Conservation (phyloP, 2,113 vertebrate species). For the Thunnus thynnus region DNA sequence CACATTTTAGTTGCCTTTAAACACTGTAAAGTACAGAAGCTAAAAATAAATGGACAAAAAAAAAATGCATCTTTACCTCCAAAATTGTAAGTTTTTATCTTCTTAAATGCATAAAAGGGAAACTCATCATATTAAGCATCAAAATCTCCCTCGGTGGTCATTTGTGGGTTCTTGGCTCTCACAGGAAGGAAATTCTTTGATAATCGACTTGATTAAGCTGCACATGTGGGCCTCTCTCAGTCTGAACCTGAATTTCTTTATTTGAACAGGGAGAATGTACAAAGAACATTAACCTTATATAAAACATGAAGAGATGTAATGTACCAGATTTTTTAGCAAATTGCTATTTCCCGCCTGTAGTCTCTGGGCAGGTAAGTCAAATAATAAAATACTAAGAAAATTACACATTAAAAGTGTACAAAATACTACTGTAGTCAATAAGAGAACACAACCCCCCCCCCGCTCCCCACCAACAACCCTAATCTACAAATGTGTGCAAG, state of each 20-base stretch:
- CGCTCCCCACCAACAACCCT: no score
- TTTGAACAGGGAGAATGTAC: no score
- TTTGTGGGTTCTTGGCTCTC: conserved; percentile 34
- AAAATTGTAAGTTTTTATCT: neutral
- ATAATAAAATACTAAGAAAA: no score
- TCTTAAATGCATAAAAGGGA: conserved; percentile 30
- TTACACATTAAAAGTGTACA: no score
- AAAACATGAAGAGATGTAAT: no score
- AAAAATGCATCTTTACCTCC: neutral
- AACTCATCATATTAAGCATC: neutral
- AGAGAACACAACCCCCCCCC: no score
- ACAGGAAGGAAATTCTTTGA: conserved; percentile 49
- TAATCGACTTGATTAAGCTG: conserved; percentile 58
- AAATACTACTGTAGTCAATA: no score
- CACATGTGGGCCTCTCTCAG: conserved; percentile 61
- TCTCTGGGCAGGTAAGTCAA: no score
- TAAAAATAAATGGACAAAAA: conserved; percentile 9
- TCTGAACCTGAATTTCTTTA: neutral
- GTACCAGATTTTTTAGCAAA: no score
- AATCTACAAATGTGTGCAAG: no score
- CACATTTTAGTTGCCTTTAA: neutral
- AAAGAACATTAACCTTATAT: no score
- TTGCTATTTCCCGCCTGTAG: no score
- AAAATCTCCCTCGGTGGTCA: conserved; percentile 23
- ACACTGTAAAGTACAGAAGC: neutral